These are phyloP conservation scores for Cepaea hortensis DNA, from an alignment of 2,888 invertebrate species.

Conservation along the genomic window DNA sequence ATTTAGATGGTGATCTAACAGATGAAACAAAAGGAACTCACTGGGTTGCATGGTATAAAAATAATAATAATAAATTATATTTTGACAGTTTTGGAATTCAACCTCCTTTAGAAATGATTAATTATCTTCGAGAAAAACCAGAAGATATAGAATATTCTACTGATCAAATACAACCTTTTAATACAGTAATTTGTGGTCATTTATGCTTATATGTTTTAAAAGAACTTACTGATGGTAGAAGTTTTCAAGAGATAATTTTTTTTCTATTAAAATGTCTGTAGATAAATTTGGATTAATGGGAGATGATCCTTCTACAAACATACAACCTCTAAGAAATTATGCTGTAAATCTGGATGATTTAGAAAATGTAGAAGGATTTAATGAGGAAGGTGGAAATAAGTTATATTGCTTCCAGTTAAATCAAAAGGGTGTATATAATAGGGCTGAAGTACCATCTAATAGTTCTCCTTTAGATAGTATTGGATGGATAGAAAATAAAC, in stretches of 20 bases:
- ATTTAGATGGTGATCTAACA: slow-evolving; percentile 24
- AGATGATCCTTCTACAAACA: no score
- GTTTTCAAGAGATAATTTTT: no score
- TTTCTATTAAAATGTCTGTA: neutral
- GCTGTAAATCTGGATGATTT: slow-evolving; percentile 5
- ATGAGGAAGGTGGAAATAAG: neutral
- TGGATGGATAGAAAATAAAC: neutral
- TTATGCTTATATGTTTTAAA: neutral
- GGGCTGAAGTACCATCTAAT: neutral
- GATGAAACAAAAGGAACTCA: slow-evolving; percentile 24
- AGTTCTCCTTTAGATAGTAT: no score
- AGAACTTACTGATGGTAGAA: no score
- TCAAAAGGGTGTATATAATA: neutral
- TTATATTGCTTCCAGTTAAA: neutral
- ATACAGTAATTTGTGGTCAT: slow-evolving; percentile 15
- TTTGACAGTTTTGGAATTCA: neutral
- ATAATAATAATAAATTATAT: neutral
- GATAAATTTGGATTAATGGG: no score
- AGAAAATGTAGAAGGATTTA: slow-evolving; percentile 18
- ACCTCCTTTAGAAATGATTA: neutral
- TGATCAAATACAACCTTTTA: neutral
- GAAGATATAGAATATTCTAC: neutral
- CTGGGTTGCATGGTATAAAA: slow-evolving; percentile 27
- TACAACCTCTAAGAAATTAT: neutral
- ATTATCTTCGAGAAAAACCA: slow-evolving; percentile 5